A percentile compares a stretch with the other conserved stretches of the same genome.
Evolutionary conservation across 2,797 vertebrate species (phyloP).

Genomic region (Karalla daura): DNA sequence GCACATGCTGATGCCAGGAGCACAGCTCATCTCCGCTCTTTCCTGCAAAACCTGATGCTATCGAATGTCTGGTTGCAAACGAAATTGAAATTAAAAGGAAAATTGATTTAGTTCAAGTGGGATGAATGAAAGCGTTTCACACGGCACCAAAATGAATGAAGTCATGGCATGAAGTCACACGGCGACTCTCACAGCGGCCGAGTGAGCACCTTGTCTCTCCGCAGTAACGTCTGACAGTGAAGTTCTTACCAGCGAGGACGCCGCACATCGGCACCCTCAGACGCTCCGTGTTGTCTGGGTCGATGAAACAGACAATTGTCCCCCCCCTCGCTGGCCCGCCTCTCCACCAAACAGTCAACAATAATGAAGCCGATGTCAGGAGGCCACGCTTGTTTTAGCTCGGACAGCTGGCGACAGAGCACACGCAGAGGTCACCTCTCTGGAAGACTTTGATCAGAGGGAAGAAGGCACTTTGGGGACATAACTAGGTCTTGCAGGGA

Average conservation of each 20-base stretch:
- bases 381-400: neutral
- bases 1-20: too few species aligned
- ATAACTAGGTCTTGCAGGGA: neutral
- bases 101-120: too few species aligned
- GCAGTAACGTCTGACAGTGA: too few species aligned
- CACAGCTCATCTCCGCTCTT: too few species aligned
- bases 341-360: neutral
- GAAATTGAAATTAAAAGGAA: too few species aligned
- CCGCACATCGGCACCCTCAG: neutral
- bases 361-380: neutral
- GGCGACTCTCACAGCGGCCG: too few species aligned
- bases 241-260: neutral
- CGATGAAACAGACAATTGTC: neutral
- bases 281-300: neutral
- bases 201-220: neutral
- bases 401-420: neutral
- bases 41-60: too few species aligned
- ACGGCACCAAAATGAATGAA: too few species aligned
- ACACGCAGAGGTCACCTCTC: neutral
- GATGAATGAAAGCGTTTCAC: too few species aligned
- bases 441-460: neutral
- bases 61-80: too few species aligned
- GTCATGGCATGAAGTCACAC: too few species aligned
- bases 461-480: neutral
- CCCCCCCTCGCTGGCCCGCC: neutral